A percentile compares a stretch with the other conserved stretches of the same genome.
Conservation (phyloP, 2,797 vertebrate species). For the Melanotaenia trifasciata region DNA sequence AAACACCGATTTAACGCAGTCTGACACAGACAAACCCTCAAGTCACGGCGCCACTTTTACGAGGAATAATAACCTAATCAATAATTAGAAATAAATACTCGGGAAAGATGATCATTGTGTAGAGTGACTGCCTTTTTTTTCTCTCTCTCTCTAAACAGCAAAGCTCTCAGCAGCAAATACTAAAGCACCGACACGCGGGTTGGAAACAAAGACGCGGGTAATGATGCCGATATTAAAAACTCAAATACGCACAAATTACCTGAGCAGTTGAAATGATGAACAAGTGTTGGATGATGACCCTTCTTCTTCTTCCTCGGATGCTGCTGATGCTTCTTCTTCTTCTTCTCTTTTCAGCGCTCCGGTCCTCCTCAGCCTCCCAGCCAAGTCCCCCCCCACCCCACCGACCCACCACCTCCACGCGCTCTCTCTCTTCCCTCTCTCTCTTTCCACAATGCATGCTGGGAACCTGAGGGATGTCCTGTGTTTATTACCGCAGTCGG, state of each 20-base stretch:
- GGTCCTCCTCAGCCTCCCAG: slow-evolving; percentile 69
- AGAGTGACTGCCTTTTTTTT: slow-evolving; percentile 1
- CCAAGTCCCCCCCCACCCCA: slow-evolving; percentile 26
- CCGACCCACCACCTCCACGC: slow-evolving; percentile 21
- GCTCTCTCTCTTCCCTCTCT: slow-evolving; percentile 28
- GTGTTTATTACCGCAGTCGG: slow-evolving; percentile 64
- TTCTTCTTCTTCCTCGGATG: slow-evolving; percentile 15
- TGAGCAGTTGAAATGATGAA: slow-evolving; percentile 48
- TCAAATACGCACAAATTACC: slow-evolving; percentile 59
- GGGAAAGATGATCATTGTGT: not conserved
- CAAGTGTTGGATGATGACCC: slow-evolving; percentile 23
- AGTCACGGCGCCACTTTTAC: not conserved
- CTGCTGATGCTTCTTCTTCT: slow-evolving; percentile 51
- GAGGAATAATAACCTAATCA: not conserved
- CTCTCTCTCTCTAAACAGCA: slow-evolving; percentile 18
- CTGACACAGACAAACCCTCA: slow-evolving; percentile 9
- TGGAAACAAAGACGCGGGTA: not conserved
- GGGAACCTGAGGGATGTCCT: slow-evolving; percentile 73
- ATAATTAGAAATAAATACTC: not conserved
- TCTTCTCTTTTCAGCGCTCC: slow-evolving; percentile 51
- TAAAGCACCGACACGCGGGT: slow-evolving; percentile 9
- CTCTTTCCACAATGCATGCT: slow-evolving; percentile 77
- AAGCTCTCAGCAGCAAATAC: slow-evolving; percentile 24
- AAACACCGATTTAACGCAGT: not conserved
- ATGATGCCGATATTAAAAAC: not conserved